phyloP scores from a whole-genome alignment of 2,113 vertebrate genomes.

The Baryphthengus martii region DNA sequence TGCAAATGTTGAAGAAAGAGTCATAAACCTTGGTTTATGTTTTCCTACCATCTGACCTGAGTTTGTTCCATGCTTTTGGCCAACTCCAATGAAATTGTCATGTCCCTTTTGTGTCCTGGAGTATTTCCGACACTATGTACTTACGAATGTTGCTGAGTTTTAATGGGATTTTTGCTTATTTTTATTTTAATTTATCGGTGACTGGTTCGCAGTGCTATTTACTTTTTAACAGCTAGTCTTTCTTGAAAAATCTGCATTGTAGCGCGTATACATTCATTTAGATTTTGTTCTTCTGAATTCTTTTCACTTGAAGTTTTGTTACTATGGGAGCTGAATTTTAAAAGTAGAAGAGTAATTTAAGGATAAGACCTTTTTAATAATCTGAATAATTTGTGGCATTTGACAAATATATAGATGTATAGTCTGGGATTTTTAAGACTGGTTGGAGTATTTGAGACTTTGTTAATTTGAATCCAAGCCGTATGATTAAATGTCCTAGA shows the following conservation, averaged over 20 bases:
- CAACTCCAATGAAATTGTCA: neutral
- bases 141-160: neutral
- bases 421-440: conserved; percentile 7
- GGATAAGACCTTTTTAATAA: conserved; percentile 42
- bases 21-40: neutral
- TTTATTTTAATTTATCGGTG: neutral
- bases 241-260: neutral
- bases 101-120: neutral
- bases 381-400: conserved; percentile 32
- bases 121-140: neutral
- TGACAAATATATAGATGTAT: conserved; percentile 26
- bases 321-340: conserved; percentile 30
- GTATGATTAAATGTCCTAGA: conserved; percentile 29
- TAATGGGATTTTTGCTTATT: neutral
- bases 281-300: neutral
- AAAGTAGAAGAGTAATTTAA: conserved; percentile 38
- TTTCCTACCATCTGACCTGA: neutral
- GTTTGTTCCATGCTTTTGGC: neutral
- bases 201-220: neutral
- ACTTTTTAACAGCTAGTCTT: neutral
- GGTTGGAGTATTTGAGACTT: conserved; percentile 19
- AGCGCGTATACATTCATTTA: neutral
- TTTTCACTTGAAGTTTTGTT: conserved; percentile 19
- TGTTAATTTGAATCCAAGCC: conserved; percentile 10
- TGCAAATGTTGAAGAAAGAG: neutral